These are phyloP conservation scores for Bos javanicus DNA, from an alignment of 2,113 vertebrate species.

Conservation along the genomic window DNA sequence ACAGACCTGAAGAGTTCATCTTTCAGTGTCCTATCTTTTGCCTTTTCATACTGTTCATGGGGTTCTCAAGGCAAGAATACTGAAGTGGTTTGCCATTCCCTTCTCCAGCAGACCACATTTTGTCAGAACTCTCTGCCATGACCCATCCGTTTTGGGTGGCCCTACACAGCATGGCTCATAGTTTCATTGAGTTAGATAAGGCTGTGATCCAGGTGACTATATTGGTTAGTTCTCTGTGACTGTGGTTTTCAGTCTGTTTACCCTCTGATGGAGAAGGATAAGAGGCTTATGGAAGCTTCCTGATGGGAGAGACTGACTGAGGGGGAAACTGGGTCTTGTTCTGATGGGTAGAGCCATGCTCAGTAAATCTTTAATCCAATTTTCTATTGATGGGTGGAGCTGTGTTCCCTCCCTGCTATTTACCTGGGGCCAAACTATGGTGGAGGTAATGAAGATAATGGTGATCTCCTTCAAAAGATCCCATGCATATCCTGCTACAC, in stretches of 20 bases:
- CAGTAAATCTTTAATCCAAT: neutral
- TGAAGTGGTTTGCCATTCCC: neutral
- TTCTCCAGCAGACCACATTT: neutral
- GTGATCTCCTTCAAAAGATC: neutral
- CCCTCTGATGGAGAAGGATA: neutral
- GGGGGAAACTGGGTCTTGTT: neutral
- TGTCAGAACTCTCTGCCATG: neutral
- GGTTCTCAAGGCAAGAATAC: neutral
- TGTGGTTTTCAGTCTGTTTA: neutral
- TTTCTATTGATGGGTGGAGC: neutral
- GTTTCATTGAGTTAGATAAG: neutral
- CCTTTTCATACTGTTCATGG: neutral
- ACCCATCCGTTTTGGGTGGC: neutral
- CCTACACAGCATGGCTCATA: neutral
- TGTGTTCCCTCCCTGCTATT: neutral
- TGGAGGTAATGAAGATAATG: neutral
- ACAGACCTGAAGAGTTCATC: neutral
- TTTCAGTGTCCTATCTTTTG: too few species aligned
- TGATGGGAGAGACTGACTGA: neutral
- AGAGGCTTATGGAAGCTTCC: neutral
- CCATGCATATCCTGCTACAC: neutral
- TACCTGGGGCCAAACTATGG: neutral
- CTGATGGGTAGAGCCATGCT: fast-evolving
- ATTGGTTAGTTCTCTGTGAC: neutral
- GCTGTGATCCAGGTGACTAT: neutral